Conservation (phyloP, 2,113 vertebrate species). For the human (Homo sapiens) region DNA sequence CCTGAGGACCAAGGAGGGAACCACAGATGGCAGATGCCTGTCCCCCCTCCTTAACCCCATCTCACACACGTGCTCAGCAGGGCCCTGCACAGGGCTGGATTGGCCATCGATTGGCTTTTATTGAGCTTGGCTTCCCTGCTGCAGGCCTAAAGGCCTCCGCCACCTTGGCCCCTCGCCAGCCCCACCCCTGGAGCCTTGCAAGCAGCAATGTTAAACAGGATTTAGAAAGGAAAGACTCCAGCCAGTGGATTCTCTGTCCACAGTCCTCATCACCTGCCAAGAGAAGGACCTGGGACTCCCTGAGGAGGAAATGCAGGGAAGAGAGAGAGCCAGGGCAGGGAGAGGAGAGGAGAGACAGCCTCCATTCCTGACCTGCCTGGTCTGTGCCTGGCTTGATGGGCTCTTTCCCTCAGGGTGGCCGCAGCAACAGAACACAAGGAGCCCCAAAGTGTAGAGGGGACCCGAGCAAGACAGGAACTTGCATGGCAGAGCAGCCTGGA, state of each 20-base stretch:
- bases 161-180: conserved; percentile 24
- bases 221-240: conserved; percentile 42
- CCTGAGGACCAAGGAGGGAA: not conserved
- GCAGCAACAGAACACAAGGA: not conserved
- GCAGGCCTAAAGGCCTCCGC: not conserved
- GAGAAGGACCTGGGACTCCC: not conserved
- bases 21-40: not conserved
- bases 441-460: not conserved
- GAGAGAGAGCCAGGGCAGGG: too few relatives aligned
- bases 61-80: not conserved
- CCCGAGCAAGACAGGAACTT: not conserved
- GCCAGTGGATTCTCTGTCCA: not conserved
- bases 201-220: conserved; percentile 15
- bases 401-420: not conserved
- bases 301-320: not conserved
- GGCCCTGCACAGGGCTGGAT: not conserved
- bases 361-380: not conserved
- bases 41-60: too few relatives aligned
- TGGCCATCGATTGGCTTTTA: conserved; percentile 62
- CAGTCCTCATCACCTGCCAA: not conserved
- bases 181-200: not conserved
- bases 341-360: not conserved
- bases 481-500: not conserved
- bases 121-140: conserved; percentile 55
- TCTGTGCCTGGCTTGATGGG: not conserved